Conservation (phyloP, 2,113 vertebrate genomes). For the Pardalotus punctatus region DNA sequence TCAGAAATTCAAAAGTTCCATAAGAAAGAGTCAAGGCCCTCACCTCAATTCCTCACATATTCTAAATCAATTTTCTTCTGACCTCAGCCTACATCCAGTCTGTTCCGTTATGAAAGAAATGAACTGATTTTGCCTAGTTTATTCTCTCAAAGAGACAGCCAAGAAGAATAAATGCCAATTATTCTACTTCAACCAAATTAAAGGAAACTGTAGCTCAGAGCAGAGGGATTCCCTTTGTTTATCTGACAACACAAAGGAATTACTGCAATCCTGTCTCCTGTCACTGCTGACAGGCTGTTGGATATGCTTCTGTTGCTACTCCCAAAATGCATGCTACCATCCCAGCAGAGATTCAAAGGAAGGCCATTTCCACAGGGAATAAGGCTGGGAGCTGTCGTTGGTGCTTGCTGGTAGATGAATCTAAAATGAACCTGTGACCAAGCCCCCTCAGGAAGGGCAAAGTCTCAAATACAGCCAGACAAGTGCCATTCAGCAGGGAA, state of each 20-base stretch:
- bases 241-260: neutral
- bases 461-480: neutral
- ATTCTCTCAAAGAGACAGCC: neutral
- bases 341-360: neutral
- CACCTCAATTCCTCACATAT: neutral
- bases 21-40: neutral
- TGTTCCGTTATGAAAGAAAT: neutral
- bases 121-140: neutral
- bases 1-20: neutral
- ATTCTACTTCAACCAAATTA: neutral
- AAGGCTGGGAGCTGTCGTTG: neutral
- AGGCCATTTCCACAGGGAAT: neutral
- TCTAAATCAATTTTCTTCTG: neutral
- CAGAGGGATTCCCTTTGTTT: neutral
- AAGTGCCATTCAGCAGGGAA: neutral
- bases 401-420: neutral
- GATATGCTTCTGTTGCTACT: neutral
- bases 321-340: accelerated
- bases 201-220: neutral
- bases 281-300: neutral
- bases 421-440: neutral
- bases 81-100: neutral
- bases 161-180: neutral
- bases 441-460: neutral
- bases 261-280: neutral